These are phyloP conservation scores for Gymnobelideus leadbeateri DNA, from an alignment of 2,113 vertebrate species.

Conservation along the genomic window DNA sequence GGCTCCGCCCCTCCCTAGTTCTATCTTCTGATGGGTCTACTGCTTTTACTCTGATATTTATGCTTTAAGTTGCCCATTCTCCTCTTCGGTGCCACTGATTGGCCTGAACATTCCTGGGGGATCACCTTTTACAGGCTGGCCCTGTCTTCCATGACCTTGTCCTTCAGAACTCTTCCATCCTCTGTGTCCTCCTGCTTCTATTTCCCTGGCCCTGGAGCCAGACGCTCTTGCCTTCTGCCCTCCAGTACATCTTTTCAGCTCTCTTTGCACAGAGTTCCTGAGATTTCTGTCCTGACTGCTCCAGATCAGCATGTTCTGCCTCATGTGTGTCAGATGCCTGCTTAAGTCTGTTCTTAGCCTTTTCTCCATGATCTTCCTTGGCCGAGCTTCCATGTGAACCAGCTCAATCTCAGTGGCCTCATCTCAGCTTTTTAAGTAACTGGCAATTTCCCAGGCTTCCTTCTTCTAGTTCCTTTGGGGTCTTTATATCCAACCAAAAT, in stretches of 20 bases:
- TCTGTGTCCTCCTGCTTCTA: background rate
- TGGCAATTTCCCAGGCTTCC: conserved; percentile 90
- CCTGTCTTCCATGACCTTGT: background rate
- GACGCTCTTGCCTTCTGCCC: background rate
- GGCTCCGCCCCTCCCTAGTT: too few relatives aligned
- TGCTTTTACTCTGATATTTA: background rate
- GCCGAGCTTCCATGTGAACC: conserved; percentile 90
- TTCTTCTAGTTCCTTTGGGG: conserved; percentile 90
- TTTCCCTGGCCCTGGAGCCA: background rate
- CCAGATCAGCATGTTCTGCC: background rate
- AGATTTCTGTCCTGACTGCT: background rate
- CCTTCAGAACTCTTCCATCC: background rate
- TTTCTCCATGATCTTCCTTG: conserved; percentile 88
- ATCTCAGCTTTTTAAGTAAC: conserved; percentile 91
- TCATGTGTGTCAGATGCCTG: background rate
- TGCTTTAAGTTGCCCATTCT: background rate
- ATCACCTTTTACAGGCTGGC: background rate
- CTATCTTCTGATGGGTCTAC: background rate
- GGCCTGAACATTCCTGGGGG: background rate
- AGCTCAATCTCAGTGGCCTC: conserved; percentile 93
- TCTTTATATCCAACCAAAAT: conserved; percentile 87
- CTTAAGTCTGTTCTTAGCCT: too few relatives aligned
- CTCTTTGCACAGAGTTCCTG: background rate
- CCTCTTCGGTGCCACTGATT: background rate
- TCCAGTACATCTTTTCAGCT: background rate